Evolutionary conservation across 2,888 invertebrate species (phyloP).

Genomic region (Lithophane leautieri): DNA sequence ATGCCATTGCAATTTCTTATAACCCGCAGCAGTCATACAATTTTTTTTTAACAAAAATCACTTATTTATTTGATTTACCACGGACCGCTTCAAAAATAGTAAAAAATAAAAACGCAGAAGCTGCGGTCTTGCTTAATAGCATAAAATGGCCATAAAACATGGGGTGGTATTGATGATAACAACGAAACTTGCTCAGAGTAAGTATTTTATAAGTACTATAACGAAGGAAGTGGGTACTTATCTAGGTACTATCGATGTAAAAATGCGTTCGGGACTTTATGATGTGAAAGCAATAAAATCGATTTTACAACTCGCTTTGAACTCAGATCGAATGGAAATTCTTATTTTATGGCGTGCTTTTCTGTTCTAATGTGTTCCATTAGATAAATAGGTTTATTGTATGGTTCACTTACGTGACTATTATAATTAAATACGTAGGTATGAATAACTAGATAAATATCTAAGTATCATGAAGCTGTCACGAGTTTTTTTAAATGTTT

Average conservation of each 20-base stretch:
- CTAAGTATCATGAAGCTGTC: neutral
- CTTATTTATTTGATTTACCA: too few relatives aligned
- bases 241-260: constrained; percentile 61
- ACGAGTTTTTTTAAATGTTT: constrained; percentile 13
- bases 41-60: too few relatives aligned
- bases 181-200: constrained; percentile 38
- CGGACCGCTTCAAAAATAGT: neutral
- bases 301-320: constrained; percentile 75
- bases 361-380: constrained; percentile 57
- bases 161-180: constrained; percentile 41
- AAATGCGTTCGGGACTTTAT: constrained; percentile 74
- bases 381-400: constrained; percentile 45
- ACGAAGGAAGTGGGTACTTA: constrained; percentile 58
- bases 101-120: constrained; percentile 9
- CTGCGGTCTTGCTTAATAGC: constrained; percentile 18
- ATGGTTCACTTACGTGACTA: neutral
- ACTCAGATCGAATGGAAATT: constrained; percentile 72
- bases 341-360: constrained; percentile 59
- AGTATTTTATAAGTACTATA: constrained; percentile 55
- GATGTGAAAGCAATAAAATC: constrained; percentile 77
- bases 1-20: neutral
- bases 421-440: neutral
- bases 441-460: neutral
- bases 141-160: constrained; percentile 39
- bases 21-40: neutral